Conservation (phyloP, 1,140 invertebrate species). For the Cecropterus lyciades region DNA sequence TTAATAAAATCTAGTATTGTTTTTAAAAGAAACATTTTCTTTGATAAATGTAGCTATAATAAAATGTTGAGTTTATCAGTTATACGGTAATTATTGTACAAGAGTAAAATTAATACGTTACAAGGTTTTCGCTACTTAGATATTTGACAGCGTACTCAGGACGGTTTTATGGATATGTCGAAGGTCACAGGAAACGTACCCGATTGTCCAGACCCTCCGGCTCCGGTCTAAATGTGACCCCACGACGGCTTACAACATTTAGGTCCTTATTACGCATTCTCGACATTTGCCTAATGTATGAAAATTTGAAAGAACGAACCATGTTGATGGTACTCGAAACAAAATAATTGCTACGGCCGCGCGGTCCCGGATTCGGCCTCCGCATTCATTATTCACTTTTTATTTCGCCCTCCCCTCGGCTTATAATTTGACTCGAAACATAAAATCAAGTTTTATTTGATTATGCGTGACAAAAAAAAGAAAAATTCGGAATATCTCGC, state of each 20-base stretch:
- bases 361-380: conserved; percentile 74
- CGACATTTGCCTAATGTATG: conserved; percentile 83
- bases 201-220: conserved; percentile 65
- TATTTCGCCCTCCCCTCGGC: conserved; percentile 79
- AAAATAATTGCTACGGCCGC: conserved; percentile 83
- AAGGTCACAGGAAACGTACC: conserved; percentile 54
- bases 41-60: conserved; percentile 11
- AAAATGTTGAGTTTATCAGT: too few species aligned
- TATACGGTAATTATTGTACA: too few species aligned
- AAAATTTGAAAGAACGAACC: conserved; percentile 83
- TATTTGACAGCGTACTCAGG: conserved; percentile 8
- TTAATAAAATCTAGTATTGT: too few species aligned
- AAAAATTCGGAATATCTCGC: conserved; percentile 57
- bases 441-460: conserved; percentile 84
- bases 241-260: conserved; percentile 74
- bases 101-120: conserved; percentile 4
- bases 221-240: conserved; percentile 62
- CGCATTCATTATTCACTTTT: conserved; percentile 83
- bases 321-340: conserved; percentile 83
- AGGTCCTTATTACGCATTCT: conserved; percentile 80
- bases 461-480: conserved; percentile 73
- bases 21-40: conserved; percentile 5
- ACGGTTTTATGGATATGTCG: conserved; percentile 35
- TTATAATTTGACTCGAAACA: conserved; percentile 84
- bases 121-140: conserved; percentile 11